Base-by-base conservation (phyloP, 2,888 invertebrate species). In the Dasypolia templi region DNA sequence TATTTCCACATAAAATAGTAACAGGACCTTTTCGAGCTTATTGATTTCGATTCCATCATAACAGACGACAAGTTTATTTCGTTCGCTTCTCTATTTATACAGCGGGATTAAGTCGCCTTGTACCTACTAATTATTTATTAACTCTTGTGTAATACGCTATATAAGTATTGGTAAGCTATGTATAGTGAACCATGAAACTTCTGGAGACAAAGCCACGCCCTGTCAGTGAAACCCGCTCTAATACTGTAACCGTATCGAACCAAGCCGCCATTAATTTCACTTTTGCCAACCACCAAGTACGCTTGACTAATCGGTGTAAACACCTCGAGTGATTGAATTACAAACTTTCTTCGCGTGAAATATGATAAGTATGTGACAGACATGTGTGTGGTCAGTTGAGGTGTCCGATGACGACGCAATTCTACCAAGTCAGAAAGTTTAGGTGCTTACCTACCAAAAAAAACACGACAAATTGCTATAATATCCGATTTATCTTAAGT, bases 221-320 rank as follows among this genome's bases (percentile, higher is more conserved):
- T 87, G 82, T 76, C 77, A 86, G 91, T 89, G 90, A 91, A 92
- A 93, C 84, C 81, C 73, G 82, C 73, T 86, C 72, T 81, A 79
- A 86, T 86, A 86, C 86, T 84, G 83, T 85, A 83, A 86, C 86
- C 81, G 83, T 86, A 83, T 84, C 81, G 86, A 86, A 89, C 89
- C 91, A 91, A 91, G 83, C 87, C 86, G 85, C 84, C 89, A 90
- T 90, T 87, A 88, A 89, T 91, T 94, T 94, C 94, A 94, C 95
- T 95, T 94, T 95, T 94, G 90, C 93, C 86, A 82, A 89, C 91
- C 89, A 85, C 89, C 74, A 82, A 89, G 83, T 88, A 91, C 91
- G 94, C 93, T 92, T 93, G 92, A 91, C 87, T 93, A 93, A 93
- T 92, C 94, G 89, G 79, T 89, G 84, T 92, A 92, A 92, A 91